Percentiles rank a stretch among this genome's conserved stretches.
Conservation (phyloP, 1,140 invertebrate species). For the Ceratina australensis region DNA sequence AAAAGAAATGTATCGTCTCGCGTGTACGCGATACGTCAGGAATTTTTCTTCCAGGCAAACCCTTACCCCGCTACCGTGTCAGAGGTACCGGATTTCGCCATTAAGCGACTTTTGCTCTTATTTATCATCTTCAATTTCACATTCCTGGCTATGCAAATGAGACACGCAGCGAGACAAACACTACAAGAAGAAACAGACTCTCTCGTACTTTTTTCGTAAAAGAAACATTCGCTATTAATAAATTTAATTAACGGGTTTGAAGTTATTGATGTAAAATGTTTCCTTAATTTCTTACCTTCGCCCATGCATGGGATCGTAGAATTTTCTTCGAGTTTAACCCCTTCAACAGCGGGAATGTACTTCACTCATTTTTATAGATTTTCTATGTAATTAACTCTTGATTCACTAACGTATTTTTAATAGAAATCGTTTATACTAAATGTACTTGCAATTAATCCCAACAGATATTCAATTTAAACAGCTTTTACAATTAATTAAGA, state of each 20-base stretch:
- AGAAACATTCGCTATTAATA: background rate
- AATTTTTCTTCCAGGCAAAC: slow-evolving; percentile 28
- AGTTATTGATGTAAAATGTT: slow-evolving; percentile 17
- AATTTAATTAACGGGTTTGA: no score
- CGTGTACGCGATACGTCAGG: slow-evolving; percentile 11
- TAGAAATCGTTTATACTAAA: no score
- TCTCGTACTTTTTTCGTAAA: background rate
- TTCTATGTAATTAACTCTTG: no score
- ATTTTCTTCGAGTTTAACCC: no score
- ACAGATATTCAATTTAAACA: no score
- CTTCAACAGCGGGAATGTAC: no score
- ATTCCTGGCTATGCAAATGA: slow-evolving; percentile 47
- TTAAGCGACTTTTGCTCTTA: slow-evolving; percentile 44
- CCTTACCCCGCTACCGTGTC: background rate
- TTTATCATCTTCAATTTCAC: slow-evolving; percentile 45
- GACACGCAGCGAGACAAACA: slow-evolving; percentile 32
- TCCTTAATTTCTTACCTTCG: no score
- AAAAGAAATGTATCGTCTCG: slow-evolving; percentile 32
- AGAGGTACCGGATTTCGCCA: slow-evolving; percentile 30
- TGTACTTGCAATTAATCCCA: no score
- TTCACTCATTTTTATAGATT: no score
- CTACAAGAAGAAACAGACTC: slow-evolving; percentile 18
- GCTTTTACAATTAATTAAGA: no score
- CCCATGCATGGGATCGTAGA: no score
- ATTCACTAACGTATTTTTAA: no score